Evolutionary conservation across 2,113 vertebrate species (phyloP).

Genomic region (Paramormyrops kingsleyae): DNA sequence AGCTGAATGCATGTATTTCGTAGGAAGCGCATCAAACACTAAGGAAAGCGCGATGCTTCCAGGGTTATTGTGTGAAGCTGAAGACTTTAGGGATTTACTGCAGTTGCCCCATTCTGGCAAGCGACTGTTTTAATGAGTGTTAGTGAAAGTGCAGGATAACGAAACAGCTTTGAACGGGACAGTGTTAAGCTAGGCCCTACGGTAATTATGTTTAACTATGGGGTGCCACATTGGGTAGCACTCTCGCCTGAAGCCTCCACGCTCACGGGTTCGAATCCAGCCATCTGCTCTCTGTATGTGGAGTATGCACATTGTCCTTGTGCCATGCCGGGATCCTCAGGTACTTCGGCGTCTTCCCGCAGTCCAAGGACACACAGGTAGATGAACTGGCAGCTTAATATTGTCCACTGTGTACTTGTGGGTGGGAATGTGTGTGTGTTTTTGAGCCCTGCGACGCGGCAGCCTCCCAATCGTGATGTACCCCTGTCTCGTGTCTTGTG

Average conservation of each 20-base stretch:
- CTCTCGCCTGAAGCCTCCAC: background rate
- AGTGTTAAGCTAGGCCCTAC: background rate
- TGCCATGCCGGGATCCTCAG: background rate
- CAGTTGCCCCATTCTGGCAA: background rate
- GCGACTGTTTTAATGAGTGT: background rate
- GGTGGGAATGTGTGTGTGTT: background rate
- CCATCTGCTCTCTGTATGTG: background rate
- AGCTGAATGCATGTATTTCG: background rate
- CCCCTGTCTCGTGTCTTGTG: background rate
- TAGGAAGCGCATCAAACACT: background rate
- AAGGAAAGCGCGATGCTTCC: background rate
- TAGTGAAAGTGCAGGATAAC: background rate
- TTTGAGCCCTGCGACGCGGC: background rate
- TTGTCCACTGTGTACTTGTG: background rate
- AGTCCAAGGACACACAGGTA: background rate
- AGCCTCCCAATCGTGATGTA: background rate
- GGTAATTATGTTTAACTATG: background rate
- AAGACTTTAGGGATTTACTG: background rate
- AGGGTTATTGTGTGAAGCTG: background rate
- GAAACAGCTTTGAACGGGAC: background rate
- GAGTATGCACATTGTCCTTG: background rate
- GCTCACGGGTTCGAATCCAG: background rate
- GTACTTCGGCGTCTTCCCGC: background rate
- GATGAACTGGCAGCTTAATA: background rate
- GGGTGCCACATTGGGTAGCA: background rate